These are phyloP conservation scores for Tretioscincus oriximinensis DNA, from an alignment of 2,113 vertebrate species.

Conservation along the genomic window DNA sequence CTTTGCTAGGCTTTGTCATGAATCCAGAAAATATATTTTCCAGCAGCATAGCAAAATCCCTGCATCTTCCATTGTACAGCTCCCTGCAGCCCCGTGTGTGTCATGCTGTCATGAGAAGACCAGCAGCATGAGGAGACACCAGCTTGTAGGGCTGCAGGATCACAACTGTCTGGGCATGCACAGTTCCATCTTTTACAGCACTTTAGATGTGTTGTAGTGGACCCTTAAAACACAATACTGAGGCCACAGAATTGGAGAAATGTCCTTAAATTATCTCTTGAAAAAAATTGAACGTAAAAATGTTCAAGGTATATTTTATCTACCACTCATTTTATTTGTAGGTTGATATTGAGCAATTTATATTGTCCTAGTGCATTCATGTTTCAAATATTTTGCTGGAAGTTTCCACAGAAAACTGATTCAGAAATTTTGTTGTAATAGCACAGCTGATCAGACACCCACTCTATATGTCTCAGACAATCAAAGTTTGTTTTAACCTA, in stretches of 20 bases:
- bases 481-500: background rate
- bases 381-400: background rate
- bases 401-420: conserved; percentile 5
- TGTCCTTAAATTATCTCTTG: background rate
- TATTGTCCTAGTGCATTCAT: background rate
- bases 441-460: background rate
- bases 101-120: no score
- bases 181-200: no score
- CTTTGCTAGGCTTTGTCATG: no score
- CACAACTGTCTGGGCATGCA: no score
- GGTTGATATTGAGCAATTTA: background rate
- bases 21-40: no score
- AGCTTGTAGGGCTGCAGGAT: no score
- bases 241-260: background rate
- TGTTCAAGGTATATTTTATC: background rate
- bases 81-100: no score
- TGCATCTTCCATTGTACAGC: no score
- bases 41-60: no score
- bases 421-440: background rate
- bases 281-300: background rate
- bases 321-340: background rate
- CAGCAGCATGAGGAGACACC: no score
- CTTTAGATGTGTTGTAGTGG: no score
- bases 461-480: background rate
- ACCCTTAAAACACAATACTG: no score